Conservation (phyloP, 1,140 invertebrate genomes). For the Radopholus similis region DNA sequence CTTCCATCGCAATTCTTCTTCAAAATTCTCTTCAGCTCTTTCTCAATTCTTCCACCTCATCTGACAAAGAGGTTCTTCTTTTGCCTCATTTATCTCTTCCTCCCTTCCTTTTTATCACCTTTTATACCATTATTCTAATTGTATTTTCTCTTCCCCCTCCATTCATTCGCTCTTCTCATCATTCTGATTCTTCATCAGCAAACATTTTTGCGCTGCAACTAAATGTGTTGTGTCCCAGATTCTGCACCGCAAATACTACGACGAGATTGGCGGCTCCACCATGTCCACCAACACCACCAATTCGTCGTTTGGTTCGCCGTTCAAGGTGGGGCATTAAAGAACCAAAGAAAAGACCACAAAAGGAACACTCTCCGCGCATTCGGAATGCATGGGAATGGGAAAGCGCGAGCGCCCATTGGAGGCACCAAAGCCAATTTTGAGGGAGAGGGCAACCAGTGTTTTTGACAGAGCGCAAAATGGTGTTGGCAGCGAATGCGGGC, state of each 20-base stretch:
- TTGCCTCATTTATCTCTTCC: not conserved
- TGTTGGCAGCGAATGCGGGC: too few species aligned
- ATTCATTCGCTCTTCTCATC: slow-evolving; percentile 3
- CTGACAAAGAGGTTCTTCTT: not conserved
- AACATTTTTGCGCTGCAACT: not conserved
- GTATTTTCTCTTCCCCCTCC: not conserved
- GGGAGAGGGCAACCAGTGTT: too few species aligned
- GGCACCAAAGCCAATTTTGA: too few species aligned
- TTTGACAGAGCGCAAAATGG: too few species aligned
- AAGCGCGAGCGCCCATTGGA: too few species aligned
- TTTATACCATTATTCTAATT: too few species aligned
- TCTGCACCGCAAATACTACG: slow-evolving; percentile 29
- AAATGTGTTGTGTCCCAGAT: slow-evolving; percentile 18
- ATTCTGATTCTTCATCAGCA: slow-evolving; percentile 10
- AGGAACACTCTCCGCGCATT: too few species aligned
- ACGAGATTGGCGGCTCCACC: slow-evolving; percentile 28
- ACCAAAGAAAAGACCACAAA: too few species aligned
- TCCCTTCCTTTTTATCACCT: not conserved
- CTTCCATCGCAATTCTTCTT: not conserved
- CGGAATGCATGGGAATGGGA: too few species aligned
- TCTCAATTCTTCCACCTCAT: not conserved
- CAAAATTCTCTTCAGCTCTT: not conserved
- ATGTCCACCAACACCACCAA: slow-evolving; percentile 23
- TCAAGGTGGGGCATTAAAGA: slow-evolving; percentile 20
- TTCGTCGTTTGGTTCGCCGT: slow-evolving; percentile 21